phyloP scores from a whole-genome alignment of 1,140 invertebrate genomes.

The Lerema accius region DNA sequence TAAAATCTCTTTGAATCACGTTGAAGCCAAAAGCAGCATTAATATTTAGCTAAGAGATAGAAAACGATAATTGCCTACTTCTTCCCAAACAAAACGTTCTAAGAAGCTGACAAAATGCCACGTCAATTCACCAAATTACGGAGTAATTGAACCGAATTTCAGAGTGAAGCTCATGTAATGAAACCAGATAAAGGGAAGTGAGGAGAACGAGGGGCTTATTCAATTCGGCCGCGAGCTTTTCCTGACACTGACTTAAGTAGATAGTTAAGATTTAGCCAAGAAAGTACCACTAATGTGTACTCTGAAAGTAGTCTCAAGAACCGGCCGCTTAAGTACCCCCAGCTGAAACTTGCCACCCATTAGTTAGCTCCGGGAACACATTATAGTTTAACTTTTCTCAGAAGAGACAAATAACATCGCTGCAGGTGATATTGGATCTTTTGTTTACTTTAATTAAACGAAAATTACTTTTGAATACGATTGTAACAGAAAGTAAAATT shows the following conservation, averaged over 20 bases:
- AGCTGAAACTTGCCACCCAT: constrained; percentile 73
- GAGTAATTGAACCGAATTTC: constrained; percentile 77
- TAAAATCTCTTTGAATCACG: too few species aligned
- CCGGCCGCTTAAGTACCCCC: constrained; percentile 73
- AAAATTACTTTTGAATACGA: too few species aligned
- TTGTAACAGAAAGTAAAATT: too few species aligned
- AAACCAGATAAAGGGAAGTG: constrained; percentile 70
- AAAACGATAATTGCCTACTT: constrained; percentile 25
- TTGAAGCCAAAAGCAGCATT: background rate
- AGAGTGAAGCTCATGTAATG: constrained; percentile 73
- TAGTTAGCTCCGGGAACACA: constrained; percentile 74
- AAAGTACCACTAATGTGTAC: constrained; percentile 76
- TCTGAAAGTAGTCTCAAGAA: constrained; percentile 76
- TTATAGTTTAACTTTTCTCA: constrained; percentile 74
- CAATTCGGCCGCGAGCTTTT: constrained; percentile 65
- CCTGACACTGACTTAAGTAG: constrained; percentile 76
- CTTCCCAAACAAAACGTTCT: constrained; percentile 50
- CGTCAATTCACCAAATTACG: constrained; percentile 74
- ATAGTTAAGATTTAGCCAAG: constrained; percentile 77
- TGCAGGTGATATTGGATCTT: background rate
- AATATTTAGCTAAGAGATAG: constrained; percentile 19
- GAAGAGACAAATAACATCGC: background rate
- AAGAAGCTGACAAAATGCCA: constrained; percentile 74
- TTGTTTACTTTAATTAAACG: background rate
- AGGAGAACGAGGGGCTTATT: constrained; percentile 64